Evolutionary conservation across 2,797 vertebrate species (phyloP).

Genomic region (Leptatherina wallacei): DNA sequence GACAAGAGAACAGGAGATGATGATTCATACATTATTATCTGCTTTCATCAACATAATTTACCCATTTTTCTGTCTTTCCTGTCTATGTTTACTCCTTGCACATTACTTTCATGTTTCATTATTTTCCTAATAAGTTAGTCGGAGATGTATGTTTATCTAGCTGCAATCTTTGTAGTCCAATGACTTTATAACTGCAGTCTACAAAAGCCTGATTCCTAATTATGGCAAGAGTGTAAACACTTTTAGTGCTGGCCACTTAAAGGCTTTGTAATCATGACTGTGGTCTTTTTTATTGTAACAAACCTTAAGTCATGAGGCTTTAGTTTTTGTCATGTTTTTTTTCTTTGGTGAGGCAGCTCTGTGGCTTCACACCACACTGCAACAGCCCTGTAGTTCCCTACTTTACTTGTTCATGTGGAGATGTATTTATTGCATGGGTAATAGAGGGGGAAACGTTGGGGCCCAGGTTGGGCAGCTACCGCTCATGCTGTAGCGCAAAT

Average conservation of each 20-base stretch:
- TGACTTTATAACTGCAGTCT: conserved; percentile 49
- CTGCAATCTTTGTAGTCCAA: conserved; percentile 58
- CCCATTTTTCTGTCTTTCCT: conserved; percentile 23
- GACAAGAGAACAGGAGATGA: conserved; percentile 40
- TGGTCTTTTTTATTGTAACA: conserved; percentile 50
- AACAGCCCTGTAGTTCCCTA: conserved; percentile 27
- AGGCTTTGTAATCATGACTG: conserved; percentile 74
- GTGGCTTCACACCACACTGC: conserved; percentile 42
- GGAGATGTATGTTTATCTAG: conserved; percentile 62
- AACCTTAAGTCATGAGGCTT: conserved; percentile 36
- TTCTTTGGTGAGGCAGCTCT: conserved; percentile 34
- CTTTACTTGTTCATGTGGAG: conserved; percentile 55
- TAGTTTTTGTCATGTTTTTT: conserved; percentile 35
- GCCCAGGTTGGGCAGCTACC: neutral
- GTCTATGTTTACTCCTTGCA: conserved; percentile 26
- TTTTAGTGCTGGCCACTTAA: conserved; percentile 41
- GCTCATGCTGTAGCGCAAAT: neutral
- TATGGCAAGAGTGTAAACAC: conserved; percentile 66
- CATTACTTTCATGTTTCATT: conserved; percentile 58
- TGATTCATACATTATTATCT: conserved; percentile 30
- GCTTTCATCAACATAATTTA: conserved; percentile 41
- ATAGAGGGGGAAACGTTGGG: conserved; percentile 33
- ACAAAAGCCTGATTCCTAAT: conserved; percentile 59
- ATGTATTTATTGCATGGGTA: conserved; percentile 42
- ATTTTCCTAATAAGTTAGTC: conserved; percentile 30